A percentile compares a stretch with the other conserved stretches of the same genome.
Conservation (phyloP, 2,797 vertebrate genomes). For the Echeneis naucrates region DNA sequence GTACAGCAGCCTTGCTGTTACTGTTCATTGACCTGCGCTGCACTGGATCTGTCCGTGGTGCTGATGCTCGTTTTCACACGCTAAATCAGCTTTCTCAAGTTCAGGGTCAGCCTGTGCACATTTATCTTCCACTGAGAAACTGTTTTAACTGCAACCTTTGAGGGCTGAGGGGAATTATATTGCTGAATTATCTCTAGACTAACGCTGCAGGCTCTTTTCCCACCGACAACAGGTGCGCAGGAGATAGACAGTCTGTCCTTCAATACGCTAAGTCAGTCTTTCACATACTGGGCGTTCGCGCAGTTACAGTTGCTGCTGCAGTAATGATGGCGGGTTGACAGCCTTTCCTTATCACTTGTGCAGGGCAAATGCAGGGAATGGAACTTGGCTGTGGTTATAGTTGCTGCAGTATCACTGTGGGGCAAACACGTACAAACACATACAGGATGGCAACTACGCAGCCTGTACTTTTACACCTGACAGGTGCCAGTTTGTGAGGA, state of each 20-base stretch:
- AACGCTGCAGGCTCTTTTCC: slow-evolving; percentile 28
- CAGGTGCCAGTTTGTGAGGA: slow-evolving; percentile 20
- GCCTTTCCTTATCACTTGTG: neutral
- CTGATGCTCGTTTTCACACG: slow-evolving; percentile 71
- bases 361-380: slow-evolving; percentile 12
- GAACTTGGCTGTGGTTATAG: slow-evolving; percentile 4
- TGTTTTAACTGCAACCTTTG: slow-evolving; percentile 59
- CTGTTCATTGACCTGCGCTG: slow-evolving; percentile 43
- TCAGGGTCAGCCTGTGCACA: slow-evolving; percentile 61
- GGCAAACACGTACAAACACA: neutral
- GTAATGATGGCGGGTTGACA: slow-evolving; percentile 12
- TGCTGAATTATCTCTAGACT: slow-evolving; percentile 48
- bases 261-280: slow-evolving; percentile 31
- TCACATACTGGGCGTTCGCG: slow-evolving; percentile 1
- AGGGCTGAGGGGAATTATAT: slow-evolving; percentile 43
- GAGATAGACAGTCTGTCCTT: slow-evolving; percentile 33
- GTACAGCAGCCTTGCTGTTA: slow-evolving; percentile 48
- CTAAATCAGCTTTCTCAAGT: slow-evolving; percentile 70
- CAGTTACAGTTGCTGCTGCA: slow-evolving; percentile 19
- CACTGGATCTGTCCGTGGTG: slow-evolving; percentile 66
- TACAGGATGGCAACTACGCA: slow-evolving; percentile 16
- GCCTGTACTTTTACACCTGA: slow-evolving; percentile 3
- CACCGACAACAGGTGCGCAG: slow-evolving; percentile 57
- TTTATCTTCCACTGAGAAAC: slow-evolving; percentile 55
- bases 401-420: slow-evolving; percentile 21